phyloP scores from a whole-genome alignment of 2,888 invertebrate genomes.

The Anodontia alba region DNA sequence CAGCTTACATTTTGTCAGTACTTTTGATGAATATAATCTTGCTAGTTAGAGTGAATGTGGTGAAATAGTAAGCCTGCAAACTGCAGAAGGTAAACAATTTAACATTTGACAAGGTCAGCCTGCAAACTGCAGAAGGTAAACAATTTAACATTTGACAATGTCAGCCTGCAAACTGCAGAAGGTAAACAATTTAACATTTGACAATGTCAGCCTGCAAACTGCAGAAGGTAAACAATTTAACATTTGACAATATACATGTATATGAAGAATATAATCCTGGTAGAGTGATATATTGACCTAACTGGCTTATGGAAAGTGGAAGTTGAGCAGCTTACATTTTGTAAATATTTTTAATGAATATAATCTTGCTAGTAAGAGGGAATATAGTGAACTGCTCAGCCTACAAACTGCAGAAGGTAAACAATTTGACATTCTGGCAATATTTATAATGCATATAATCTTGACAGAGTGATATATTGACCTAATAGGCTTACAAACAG shows the following conservation, averaged over 20 bases:
- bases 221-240: constrained; percentile 96
- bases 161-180: constrained; percentile 98
- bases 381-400: constrained; percentile 97
- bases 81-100: constrained; percentile 96
- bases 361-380: constrained; percentile 97
- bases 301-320: constrained; percentile 90
- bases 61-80: constrained; percentile 97
- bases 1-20: constrained; percentile 98
- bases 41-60: constrained; percentile 98
- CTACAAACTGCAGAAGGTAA: constrained; percentile 98
- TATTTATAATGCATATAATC: no score
- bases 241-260: no score
- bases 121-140: constrained; percentile 98
- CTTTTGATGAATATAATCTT: constrained; percentile 98
- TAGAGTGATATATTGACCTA: no score
- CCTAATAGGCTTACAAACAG: no score
- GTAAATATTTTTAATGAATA: constrained; percentile 98
- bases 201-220: constrained; percentile 97
- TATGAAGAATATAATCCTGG: no score
- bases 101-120: constrained; percentile 95
- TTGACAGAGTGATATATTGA: no score
- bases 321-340: constrained; percentile 98
- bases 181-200: no score
- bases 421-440: no score
- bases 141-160: no score